phyloP scores from a whole-genome alignment of 2,888 invertebrate species.

The Eilema caniola region DNA sequence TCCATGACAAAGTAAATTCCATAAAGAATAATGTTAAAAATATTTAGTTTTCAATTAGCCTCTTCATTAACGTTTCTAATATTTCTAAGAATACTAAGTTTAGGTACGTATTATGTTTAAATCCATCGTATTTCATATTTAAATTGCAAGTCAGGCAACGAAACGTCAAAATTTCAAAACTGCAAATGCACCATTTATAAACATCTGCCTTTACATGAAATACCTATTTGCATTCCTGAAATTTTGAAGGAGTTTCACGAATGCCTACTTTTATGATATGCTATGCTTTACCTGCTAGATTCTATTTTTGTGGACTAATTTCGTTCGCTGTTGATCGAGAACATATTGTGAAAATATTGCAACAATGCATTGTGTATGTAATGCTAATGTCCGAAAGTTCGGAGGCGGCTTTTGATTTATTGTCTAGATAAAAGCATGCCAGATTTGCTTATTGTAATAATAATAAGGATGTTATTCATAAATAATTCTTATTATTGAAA shows the following conservation, averaged over 20 bases:
- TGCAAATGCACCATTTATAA: conserved; percentile 14
- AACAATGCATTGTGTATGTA: conserved; percentile 44
- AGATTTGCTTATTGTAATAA: conserved; percentile 40
- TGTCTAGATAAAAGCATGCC: conserved; percentile 41
- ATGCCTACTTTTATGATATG: conserved; percentile 23
- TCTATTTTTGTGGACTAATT: conserved; percentile 31
- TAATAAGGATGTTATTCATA: conserved; percentile 33
- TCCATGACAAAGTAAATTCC: background rate
- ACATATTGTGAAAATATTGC: conserved; percentile 32
- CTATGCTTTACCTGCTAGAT: background rate
- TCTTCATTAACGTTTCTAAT: background rate
- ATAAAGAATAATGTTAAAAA: background rate
- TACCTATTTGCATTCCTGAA: background rate
- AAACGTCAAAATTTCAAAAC: background rate
- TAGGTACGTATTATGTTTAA: background rate
- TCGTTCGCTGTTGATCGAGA: conserved; percentile 30
- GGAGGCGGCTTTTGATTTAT: conserved; percentile 35
- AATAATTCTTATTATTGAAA: conserved; percentile 33
- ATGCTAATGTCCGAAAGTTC: conserved; percentile 25
- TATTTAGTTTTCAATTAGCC: background rate
- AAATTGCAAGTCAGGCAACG: background rate
- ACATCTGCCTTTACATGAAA: background rate
- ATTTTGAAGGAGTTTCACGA: background rate
- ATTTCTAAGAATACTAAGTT: background rate
- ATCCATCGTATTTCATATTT: background rate